Conservation (phyloP, 2,113 vertebrate genomes). For the Dicaeum eximium region DNA sequence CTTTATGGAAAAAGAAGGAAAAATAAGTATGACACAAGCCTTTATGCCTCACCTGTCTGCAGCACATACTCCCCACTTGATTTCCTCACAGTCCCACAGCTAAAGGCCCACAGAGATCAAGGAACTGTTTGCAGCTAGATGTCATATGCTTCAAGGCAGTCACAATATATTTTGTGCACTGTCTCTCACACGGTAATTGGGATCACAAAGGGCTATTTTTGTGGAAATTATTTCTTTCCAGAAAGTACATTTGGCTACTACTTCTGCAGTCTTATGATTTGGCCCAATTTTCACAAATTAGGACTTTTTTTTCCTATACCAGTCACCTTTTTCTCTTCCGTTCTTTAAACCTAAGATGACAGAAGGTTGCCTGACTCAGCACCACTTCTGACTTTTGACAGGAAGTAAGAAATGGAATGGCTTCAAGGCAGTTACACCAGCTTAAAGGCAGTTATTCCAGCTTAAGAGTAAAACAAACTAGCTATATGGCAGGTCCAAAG, state of each 20-base stretch:
- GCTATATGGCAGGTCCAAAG: neutral
- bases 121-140: neutral
- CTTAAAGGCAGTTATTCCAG: neutral
- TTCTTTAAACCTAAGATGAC: neutral
- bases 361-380: neutral
- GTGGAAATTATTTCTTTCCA: neutral
- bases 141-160: neutral
- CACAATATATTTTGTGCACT: accelerated
- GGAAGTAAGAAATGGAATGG: neutral
- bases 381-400: neutral
- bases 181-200: neutral
- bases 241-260: neutral
- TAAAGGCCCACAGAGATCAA: neutral
- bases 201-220: neutral
- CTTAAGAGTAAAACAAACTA: neutral
- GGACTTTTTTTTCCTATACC: neutral
- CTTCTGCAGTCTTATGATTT: neutral
- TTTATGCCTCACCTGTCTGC: neutral
- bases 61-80: neutral
- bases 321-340: neutral
- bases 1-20: neutral
- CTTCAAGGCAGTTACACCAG: neutral
- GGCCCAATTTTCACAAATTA: neutral
- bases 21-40: neutral
- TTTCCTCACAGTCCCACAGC: neutral